Conservation (phyloP, 1,140 invertebrate species). For the Adelges cooleyi region DNA sequence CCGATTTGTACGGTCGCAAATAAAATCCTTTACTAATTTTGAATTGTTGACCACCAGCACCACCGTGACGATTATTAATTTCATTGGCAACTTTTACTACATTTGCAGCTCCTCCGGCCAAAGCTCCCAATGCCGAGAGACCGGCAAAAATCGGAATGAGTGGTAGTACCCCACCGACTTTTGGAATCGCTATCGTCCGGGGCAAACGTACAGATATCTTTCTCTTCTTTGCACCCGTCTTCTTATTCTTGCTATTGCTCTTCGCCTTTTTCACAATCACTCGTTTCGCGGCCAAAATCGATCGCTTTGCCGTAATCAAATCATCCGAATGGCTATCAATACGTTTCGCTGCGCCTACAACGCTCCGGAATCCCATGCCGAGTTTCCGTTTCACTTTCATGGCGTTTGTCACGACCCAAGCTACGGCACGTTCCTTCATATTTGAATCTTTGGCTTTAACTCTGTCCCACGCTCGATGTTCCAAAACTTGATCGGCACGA, state of each 20-base stretch:
- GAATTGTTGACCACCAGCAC: no score
- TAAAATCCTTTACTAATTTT: background rate
- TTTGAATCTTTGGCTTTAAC: slow-evolving; percentile 37
- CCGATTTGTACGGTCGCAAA: background rate
- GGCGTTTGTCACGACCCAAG: slow-evolving; percentile 34
- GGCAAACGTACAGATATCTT: background rate
- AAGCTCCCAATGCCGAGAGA: background rate
- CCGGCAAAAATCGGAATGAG: background rate
- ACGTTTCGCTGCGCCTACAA: no score
- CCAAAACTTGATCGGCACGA: slow-evolving; percentile 38
- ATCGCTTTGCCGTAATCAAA: background rate
- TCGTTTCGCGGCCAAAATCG: background rate
- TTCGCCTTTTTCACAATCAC: background rate
- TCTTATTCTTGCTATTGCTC: background rate
- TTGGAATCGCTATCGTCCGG: background rate
- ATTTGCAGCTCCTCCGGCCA: background rate
- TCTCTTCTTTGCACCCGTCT: no score
- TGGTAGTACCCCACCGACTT: background rate
- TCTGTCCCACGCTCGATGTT: slow-evolving; percentile 37
- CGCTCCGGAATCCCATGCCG: slow-evolving; percentile 31
- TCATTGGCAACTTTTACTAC: background rate
- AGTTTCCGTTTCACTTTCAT: slow-evolving; percentile 37
- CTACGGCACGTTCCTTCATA: slow-evolving; percentile 36
- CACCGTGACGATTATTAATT: no score
- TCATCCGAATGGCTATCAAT: background rate